Evolutionary conservation across 2,888 invertebrate genomes (phyloP), one percentile per base, ranked within the genome.

Genomic region (Cancer borealis): DNA sequence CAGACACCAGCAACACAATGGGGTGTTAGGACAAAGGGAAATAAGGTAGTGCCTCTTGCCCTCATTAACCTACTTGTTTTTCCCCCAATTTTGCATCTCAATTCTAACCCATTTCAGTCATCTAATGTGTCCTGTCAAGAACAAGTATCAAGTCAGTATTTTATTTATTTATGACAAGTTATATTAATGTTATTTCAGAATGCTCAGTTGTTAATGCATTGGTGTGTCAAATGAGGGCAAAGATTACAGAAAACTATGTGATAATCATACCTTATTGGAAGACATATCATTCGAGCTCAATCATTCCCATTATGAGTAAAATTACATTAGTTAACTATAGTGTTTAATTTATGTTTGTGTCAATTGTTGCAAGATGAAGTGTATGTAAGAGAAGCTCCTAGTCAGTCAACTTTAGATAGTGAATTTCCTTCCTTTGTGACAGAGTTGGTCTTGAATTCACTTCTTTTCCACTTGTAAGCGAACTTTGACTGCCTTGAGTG

Each of bases 271-370:
- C 84, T 39, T 84, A 30, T 14, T 5, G 17, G n/a, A 84, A 84
- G 84, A 84, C 84, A 84, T 84, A 84, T 84, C 84, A 84, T 84
- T 84, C 39, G 84, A 39, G 84, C 84, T 84, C 84, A 84, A 84
- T 39, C 84, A 84, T 84, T 84, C 84, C 84, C 21, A 21, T 39
- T 2, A 14, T 39, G 84, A 30, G 84, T 84, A 30, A 39, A 30
- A 39, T 30, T 39, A 39, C 39, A 39, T 84, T 12, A 84, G 84
- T 39, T 73, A n/a, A 84, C 39, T 84, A 39, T 30, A 39, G 39
- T 30, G 84, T 84, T n/a, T 84, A 39, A 10, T 14, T 39, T 84
- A 14, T 84, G 84, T 84, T 73, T 73, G 84, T 84, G 14, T 39
- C 14, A 39, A 12, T 21, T 84, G 84, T 84, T 39, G 39, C 26